Base-by-base conservation (phyloP, 2,797 vertebrate species). In the Taenioides sp. region DNA sequence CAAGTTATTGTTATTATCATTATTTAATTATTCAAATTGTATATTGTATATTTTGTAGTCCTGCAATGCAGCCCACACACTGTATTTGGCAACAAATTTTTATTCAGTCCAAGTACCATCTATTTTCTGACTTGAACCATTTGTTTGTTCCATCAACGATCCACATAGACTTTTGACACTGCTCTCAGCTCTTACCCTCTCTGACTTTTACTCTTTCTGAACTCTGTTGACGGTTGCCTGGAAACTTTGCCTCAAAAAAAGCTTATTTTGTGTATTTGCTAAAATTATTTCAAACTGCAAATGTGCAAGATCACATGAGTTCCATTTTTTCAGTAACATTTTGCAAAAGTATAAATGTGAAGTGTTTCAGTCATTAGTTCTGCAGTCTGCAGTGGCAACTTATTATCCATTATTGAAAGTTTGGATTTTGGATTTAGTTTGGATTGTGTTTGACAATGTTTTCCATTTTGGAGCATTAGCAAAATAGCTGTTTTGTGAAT, bases 81-180 rank as follows among this genome's bases (percentile, higher is more conserved):
- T 59, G 43, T 47, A 25, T 22, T 20, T 11, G n/a, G 34, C 31
- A 63, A 5, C 31, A 40, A 34, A 63, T 40, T 43, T 63, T 23
- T 37, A 12, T 63, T 40, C n/a, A 11, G n/a, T 22, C 34, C 31
- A 43, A n/a, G 31, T n/a, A 62, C 28, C n/a, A 18, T 61, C 27
- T 18, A 37, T 37, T 61, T 61, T 31, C 27, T 31, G 18, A 31
- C 62, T 23, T 43, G n/a, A 43, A 47, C 62, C 11, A 23, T 43
- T 64, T 43, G 34, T 64, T 64, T 23, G 40, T 64, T 43, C 62
- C 37, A 23, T 64, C 62, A 64, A 47, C 62, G 16, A 43, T 64
- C 62, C 37, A 64, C n/a, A 62, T 5, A 22, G 61, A 64, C n/a
- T 40, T 23, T 64, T 64, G 62, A 64, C 62, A 64, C 62, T 23